Conservation (phyloP, 2,888 invertebrate species). For the Nysson spinosus region DNA sequence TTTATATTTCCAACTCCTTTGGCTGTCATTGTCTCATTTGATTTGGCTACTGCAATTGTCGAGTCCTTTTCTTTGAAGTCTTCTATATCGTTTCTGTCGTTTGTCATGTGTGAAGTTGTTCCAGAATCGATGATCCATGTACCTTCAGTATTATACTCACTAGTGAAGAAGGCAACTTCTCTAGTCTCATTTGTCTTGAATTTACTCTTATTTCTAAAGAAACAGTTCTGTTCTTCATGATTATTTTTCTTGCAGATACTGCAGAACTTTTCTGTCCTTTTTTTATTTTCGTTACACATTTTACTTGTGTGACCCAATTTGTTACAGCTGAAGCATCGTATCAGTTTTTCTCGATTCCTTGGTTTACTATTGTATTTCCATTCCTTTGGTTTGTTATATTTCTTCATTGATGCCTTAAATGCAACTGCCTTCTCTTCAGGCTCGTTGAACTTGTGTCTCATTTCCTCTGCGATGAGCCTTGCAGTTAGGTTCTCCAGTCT, state of each 20-base stretch:
- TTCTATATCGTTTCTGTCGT: background rate
- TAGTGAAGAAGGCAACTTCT: background rate
- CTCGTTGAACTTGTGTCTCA: too few species aligned
- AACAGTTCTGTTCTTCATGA: conserved; percentile 2
- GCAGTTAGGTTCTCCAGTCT: too few species aligned
- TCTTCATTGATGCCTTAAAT: too few species aligned
- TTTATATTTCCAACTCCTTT: background rate
- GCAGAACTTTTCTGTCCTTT: too few species aligned
- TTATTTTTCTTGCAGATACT: conserved; percentile 3
- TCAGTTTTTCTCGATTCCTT: too few species aligned
- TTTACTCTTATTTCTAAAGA: background rate
- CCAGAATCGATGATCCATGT: conserved; percentile 13
- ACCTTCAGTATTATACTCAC: background rate
- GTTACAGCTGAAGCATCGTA: too few species aligned
- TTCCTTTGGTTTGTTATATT: too few species aligned
- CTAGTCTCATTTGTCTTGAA: background rate
- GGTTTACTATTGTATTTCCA: too few species aligned
- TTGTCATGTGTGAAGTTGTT: conserved; percentile 7
- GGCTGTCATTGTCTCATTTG: background rate
- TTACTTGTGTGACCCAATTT: too few species aligned
- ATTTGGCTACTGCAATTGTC: background rate
- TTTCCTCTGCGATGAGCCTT: too few species aligned
- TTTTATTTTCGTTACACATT: too few species aligned
- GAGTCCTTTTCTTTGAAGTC: background rate
- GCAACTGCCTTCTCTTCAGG: too few species aligned